These are phyloP conservation scores for Danio tinwini DNA, from an alignment of 2,797 vertebrate genomes.

Conservation along the genomic window DNA sequence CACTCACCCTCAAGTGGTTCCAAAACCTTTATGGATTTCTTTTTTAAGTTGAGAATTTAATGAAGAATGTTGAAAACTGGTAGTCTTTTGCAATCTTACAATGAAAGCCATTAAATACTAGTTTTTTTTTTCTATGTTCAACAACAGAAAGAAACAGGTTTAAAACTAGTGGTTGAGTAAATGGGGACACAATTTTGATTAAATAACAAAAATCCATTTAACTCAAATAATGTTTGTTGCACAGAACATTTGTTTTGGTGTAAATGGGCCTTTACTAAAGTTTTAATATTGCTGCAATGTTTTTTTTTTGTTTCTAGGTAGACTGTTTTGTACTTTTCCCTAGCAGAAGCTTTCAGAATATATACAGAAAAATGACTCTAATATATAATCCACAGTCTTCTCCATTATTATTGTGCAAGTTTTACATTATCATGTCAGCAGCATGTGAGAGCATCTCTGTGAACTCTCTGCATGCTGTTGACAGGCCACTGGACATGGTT, in stretches of 20 bases:
- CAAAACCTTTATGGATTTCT: too few species aligned
- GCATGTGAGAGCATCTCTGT: constrained; percentile 14
- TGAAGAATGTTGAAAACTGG: too few species aligned
- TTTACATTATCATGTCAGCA: background rate
- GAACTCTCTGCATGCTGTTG: constrained; percentile 26
- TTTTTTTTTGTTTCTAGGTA: background rate
- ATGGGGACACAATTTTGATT: too few species aligned
- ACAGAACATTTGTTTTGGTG: background rate
- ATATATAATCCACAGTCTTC: background rate
- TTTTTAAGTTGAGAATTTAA: too few species aligned
- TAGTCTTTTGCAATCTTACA: too few species aligned
- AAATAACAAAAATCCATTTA: background rate
- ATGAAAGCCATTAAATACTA: too few species aligned
- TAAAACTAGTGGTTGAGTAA: too few species aligned
- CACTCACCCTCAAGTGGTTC: too few species aligned
- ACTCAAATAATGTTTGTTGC: background rate
- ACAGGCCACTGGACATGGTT: constrained; percentile 35
- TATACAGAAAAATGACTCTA: background rate
- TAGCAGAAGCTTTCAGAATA: background rate
- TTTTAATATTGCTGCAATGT: background rate
- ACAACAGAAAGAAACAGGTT: too few species aligned
- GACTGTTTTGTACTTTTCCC: background rate
- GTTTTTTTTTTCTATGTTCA: too few species aligned
- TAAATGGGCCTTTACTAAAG: background rate
- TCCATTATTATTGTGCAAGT: background rate